Percentiles rank a stretch among this genome's conserved stretches.
Evolutionary conservation across 2,888 invertebrate genomes (phyloP).

Genomic region (Dione juno): DNA sequence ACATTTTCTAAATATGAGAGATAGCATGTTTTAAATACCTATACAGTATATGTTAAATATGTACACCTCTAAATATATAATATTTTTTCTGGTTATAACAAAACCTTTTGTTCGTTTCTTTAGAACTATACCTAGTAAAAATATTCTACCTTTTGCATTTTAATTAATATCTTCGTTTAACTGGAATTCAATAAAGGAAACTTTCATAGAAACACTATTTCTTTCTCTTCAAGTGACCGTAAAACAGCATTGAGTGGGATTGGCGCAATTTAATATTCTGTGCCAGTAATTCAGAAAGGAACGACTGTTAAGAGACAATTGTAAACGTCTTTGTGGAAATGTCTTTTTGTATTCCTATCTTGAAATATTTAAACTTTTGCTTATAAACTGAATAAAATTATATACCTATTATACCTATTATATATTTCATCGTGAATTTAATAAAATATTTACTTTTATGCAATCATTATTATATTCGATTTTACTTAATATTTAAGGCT

Average conservation of each 20-base stretch:
- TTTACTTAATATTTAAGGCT: no score
- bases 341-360: background rate
- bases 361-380: background rate
- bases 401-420: background rate
- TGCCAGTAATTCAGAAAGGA: constrained; percentile 42
- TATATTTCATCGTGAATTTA: no score
- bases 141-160: background rate
- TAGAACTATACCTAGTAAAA: no score
- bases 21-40: no score
- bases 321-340: constrained; percentile 15
- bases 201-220: constrained; percentile 34
- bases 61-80: no score
- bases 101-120: no score
- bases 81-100: no score
- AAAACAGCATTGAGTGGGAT: constrained; percentile 44
- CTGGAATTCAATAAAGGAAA: constrained; percentile 39
- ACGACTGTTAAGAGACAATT: constrained; percentile 21
- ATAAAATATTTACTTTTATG: no score
- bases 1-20: no score
- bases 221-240: constrained; percentile 44
- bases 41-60: no score
- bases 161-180: constrained; percentile 26
- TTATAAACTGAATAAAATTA: background rate
- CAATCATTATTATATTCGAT: no score
- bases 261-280: constrained; percentile 46